A percentile compares a stretch with the other conserved stretches of the same genome.
phyloP scores from a whole-genome alignment of 2,888 invertebrate genomes.

The Ctena decussata region DNA sequence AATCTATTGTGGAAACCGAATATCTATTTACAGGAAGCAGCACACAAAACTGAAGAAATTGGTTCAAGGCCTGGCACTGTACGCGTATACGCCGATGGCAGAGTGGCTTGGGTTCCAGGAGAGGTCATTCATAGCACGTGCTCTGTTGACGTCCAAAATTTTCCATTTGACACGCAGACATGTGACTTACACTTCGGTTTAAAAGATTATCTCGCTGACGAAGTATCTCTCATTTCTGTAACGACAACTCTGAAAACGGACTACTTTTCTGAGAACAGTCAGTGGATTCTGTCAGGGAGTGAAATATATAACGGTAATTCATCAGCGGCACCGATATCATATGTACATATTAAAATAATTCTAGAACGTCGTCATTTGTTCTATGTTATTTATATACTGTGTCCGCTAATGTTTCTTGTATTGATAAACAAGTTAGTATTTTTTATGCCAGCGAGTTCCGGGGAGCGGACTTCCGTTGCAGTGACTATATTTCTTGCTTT shows the following conservation, averaged over 20 bases:
- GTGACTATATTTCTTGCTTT: conserved; percentile 60
- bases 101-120: conserved; percentile 25
- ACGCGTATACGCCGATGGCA: conserved; percentile 21
- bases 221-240: conserved; percentile 1
- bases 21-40: conserved; percentile 34
- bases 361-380: conserved; percentile 40
- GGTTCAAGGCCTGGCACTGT: conserved; percentile 5
- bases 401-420: conserved; percentile 41
- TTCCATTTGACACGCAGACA: conserved; percentile 52
- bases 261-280: conserved; percentile 26
- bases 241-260: background rate
- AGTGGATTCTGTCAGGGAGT: conserved; percentile 27
- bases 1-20: conserved; percentile 48
- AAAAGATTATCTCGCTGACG: background rate
- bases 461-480: conserved; percentile 54
- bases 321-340: background rate
- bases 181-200: conserved; percentile 24
- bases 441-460: conserved; percentile 48
- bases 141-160: conserved; percentile 45
- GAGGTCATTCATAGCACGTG: conserved; percentile 31
- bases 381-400: conserved; percentile 39
- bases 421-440: conserved; percentile 45
- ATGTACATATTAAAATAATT: background rate
- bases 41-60: conserved; percentile 2
- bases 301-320: background rate